Base-by-base conservation (phyloP, 2,888 invertebrate species). In the Drosophila leonis region DNA sequence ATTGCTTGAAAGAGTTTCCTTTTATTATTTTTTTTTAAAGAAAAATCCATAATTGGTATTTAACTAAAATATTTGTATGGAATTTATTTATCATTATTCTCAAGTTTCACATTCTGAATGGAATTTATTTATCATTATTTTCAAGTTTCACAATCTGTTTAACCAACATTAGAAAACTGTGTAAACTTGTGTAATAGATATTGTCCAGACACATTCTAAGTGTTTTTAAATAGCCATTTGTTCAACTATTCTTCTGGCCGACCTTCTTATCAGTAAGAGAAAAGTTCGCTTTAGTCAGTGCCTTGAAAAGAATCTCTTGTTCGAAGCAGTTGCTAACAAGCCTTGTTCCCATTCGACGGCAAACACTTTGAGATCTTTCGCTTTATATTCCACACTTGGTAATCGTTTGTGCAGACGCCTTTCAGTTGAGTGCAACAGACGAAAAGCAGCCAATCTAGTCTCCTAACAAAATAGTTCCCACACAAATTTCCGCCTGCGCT, bases 401-500 rank as follows among this genome's bases (percentile, higher is more conserved):
- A 65, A 82, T 87, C 70, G 71, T 66, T 73, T 82, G 65, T 61
- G 66, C 65, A 72, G 75, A 80, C 83, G 75, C 72, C 74, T 82
- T 55, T 76, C n/a, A 56, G 49, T 42, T 72, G 35, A 56, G 46
- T 49, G 57, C 59, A 63, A 57, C 37, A 57, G 24, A 29, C 48
- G 55, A 9, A 55, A 64, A 49, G 56, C 35, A 71, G 54, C 31
- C 41, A 52, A n/a, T 37, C 15, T 8, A 51, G 39, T 31, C 29
- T 33, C 27, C 48, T 35, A 68, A 44, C 67, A 48, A 71, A 66
- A 65, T 60, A 69, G 75, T 86, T 84, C 84, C 76, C 84, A 84
- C 84, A 76, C 76, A 75, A 73, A 80, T 82, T 84, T 88, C 85
- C 85, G 87, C 62, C 60, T 69, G 51, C 24, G 54, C 56, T 75